Evolutionary conservation across 2,888 invertebrate genomes (phyloP).

Genomic region (Drosophila phalerata): DNA sequence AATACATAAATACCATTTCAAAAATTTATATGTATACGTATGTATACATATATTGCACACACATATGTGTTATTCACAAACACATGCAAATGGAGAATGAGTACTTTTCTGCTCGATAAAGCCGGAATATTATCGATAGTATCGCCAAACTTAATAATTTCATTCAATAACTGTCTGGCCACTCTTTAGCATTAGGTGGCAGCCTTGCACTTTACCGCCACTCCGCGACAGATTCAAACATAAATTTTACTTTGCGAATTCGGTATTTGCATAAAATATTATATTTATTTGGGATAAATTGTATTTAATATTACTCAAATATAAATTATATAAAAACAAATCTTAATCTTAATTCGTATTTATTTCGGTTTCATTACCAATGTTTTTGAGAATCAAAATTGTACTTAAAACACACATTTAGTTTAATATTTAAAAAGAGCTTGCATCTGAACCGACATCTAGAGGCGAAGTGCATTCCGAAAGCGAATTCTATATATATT

Average conservation of each 20-base stretch:
- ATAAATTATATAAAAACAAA: background rate
- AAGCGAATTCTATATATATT: slow-evolving; percentile 1
- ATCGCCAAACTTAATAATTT: background rate
- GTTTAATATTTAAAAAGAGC: background rate
- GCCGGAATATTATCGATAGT: slow-evolving; percentile 51
- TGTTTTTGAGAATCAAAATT: background rate
- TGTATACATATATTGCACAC: background rate
- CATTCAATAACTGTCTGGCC: background rate
- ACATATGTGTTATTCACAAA: background rate
- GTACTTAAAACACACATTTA: background rate
- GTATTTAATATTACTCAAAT: background rate
- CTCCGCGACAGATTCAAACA: background rate
- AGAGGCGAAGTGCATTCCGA: slow-evolving; percentile 17
- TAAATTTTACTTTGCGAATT: background rate
- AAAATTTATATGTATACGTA: too few relatives aligned
- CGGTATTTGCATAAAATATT: background rate
- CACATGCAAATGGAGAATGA: slow-evolving; percentile 13
- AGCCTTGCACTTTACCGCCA: background rate
- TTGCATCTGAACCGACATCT: background rate
- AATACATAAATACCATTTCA: background rate
- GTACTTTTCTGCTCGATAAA: slow-evolving; percentile 33
- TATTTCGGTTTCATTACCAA: background rate
- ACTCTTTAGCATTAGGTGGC: slow-evolving; percentile 13
- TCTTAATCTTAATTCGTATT: background rate
- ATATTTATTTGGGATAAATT: background rate